Evolutionary conservation across 2,113 vertebrate species (phyloP).

Genomic region (Acrocephalus arundinaceus): DNA sequence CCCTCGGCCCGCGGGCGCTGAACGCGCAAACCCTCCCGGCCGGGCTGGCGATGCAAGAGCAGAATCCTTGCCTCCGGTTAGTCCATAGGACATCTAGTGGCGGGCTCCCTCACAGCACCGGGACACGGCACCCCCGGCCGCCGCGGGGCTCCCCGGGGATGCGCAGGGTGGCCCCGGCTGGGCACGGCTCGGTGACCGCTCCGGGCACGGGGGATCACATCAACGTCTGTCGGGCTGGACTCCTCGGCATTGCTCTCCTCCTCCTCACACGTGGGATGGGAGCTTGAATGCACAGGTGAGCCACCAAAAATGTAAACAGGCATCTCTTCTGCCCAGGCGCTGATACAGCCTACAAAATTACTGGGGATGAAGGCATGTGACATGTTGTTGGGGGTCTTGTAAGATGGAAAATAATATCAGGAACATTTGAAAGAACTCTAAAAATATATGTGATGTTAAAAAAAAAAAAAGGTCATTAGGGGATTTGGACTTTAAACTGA

Average conservation of each 20-base stretch:
- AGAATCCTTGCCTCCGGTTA: not conserved
- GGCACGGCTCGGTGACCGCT: rapidly evolving
- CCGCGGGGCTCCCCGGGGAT: not conserved
- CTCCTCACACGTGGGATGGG: rapidly evolving
- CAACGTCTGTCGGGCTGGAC: not conserved
- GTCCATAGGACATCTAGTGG: constrained; percentile 75
- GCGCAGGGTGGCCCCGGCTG: rapidly evolving
- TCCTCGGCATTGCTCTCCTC: not conserved
- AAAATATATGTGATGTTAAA: not conserved
- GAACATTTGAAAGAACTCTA: not conserved
- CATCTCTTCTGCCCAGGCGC: not conserved
- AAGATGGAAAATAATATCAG: not conserved
- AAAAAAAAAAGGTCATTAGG: not conserved
- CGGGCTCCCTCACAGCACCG: not conserved
- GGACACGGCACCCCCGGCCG: not conserved
- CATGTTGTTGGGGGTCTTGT: not conserved
- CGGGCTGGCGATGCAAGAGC: not conserved
- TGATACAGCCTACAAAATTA: not conserved
- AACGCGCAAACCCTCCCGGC: not conserved
- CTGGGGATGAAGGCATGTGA: rapidly evolving
- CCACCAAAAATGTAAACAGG: not conserved
- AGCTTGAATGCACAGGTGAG: not conserved
- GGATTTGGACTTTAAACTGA: not conserved
- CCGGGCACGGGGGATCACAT: not conserved
- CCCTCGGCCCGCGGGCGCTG: not conserved